Evolutionary conservation across 2,797 vertebrate species (phyloP).

Genomic region (Cebuella pygmaea): DNA sequence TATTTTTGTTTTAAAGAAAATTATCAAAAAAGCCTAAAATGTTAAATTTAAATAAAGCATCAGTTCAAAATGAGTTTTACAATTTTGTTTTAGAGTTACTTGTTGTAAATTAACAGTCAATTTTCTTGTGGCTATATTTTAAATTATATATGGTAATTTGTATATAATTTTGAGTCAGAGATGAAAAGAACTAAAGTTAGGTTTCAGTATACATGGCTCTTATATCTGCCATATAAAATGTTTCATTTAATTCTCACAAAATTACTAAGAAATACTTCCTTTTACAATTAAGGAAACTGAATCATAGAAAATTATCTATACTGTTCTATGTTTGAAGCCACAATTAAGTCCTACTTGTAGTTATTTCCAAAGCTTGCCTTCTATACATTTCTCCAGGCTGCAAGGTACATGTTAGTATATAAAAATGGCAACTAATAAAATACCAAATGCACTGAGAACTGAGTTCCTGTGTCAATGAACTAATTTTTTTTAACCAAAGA

Average conservation of each 20-base stretch:
- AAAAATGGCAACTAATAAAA: neutral
- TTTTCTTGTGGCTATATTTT: neutral
- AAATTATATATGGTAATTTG: neutral
- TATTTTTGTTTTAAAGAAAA: neutral
- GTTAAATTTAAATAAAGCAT: neutral
- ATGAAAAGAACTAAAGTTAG: neutral
- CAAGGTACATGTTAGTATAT: neutral
- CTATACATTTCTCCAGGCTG: neutral
- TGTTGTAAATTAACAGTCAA: neutral
- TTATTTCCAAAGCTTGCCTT: neutral
- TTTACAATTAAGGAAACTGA: neutral
- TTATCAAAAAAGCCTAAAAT: neutral
- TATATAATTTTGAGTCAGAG: neutral
- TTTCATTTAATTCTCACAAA: neutral
- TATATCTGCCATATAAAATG: neutral
- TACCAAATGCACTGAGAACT: neutral
- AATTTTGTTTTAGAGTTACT: neutral
- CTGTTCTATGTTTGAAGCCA: neutral
- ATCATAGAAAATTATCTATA: neutral
- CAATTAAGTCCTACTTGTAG: neutral
- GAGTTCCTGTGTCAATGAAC: neutral
- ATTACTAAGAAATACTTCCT: neutral
- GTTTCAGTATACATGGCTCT: neutral
- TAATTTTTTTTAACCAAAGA: neutral
- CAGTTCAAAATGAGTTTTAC: neutral